Evolutionary conservation across 2,888 invertebrate genomes (phyloP).

Genomic region (Cantharis nigra): DNA sequence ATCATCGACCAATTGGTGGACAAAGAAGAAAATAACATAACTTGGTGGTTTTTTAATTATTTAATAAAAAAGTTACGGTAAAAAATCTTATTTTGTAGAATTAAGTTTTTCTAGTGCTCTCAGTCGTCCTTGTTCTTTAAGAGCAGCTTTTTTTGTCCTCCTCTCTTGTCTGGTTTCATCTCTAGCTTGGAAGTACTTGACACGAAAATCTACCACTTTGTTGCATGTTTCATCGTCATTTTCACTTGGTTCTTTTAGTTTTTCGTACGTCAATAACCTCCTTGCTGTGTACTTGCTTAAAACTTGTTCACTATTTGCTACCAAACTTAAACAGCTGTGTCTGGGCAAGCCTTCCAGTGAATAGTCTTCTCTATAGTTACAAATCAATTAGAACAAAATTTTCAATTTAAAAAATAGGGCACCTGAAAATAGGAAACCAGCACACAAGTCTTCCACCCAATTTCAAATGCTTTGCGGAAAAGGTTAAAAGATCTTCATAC

Average conservation of each 20-base stretch:
- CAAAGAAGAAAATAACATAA: background rate
- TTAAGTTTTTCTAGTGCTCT: constrained; percentile 33
- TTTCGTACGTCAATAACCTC: constrained; percentile 84
- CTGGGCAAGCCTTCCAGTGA: constrained; percentile 72
- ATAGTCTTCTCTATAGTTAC: constrained; percentile 70
- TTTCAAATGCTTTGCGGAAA: constrained; percentile 77
- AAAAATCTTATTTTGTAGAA: background rate
- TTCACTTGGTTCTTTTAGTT: constrained; percentile 63
- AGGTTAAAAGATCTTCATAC: constrained; percentile 81
- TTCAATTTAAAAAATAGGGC: constrained; percentile 30
- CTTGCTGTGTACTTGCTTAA: constrained; percentile 81
- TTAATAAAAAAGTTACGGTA: background rate
- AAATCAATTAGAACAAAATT: background rate
- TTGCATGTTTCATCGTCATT: constrained; percentile 47
- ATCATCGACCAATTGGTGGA: constrained; percentile 46
- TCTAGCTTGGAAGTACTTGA: constrained; percentile 72
- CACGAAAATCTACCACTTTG: constrained; percentile 60
- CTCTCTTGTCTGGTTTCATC: constrained; percentile 70
- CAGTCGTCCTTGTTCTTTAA: constrained; percentile 46
- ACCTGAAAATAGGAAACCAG: constrained; percentile 93
- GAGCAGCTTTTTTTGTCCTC: constrained; percentile 24
- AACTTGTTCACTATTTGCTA: constrained; percentile 88
- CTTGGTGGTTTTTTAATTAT: background rate
- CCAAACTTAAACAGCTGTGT: constrained; percentile 77
- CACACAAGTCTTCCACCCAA: constrained; percentile 84